Evolutionary conservation across 2,113 vertebrate species (phyloP), one percentile per base, ranked within the genome.

Genomic region (Raja brachyura): DNA sequence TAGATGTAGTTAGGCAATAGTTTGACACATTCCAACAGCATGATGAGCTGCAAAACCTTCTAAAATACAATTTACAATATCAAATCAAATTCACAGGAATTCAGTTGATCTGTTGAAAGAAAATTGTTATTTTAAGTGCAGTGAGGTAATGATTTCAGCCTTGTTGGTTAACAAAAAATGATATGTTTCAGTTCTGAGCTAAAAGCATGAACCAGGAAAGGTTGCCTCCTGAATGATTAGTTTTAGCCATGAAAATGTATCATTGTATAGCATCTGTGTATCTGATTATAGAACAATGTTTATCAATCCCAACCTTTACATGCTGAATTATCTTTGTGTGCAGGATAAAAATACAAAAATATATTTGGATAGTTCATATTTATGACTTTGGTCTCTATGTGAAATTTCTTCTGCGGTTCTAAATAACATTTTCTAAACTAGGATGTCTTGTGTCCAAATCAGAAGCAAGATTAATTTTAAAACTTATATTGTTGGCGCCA

Each of bases 211-310:
- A 96, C 95, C 96, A 94, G 93, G 95, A 95, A 95, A 95, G 2
- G 73, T 92, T 92, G 33, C 88, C 25, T n/a, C 70, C 70, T 4
- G 31, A 94, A 96, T 96, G 96, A 97, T 96, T 96, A 96, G 96
- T 96, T 95, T 97, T 96, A 95, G 95, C 95, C 96, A 95, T 95
- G 95, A 97, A 97, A 97, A 97, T 94, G 94, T 66, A 77, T 96
- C 18, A 92, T 96, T 96, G 96, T 96, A 96, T 95, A 96, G 94
- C 95, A 96, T 93, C 93, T 93, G 94, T 96, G 95, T 95, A 96
- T 94, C 77, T 76, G 95, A 94, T 94, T 96, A 96, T 95, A 96
- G 96, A 96, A 96, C 96, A 96, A 96, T 95, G 96, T 94, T 94
- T 95, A 94, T 94, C 96, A 95, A 94, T 94, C 95, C 94, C 96